Base-by-base conservation (phyloP, 2,113 vertebrate genomes). In the Triplophysa tibetana region DNA sequence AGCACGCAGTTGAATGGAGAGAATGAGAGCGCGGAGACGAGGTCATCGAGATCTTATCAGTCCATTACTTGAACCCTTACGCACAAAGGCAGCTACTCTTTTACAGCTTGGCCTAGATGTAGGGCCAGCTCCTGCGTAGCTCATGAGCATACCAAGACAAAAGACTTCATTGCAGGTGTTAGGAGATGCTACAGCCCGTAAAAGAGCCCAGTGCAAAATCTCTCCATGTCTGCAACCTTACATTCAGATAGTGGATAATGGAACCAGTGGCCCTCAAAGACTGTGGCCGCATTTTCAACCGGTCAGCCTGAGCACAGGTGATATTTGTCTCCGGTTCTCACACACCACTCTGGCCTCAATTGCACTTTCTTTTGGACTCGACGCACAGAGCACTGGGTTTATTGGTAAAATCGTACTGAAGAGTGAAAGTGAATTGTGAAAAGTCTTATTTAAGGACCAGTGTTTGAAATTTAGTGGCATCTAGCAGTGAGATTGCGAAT, bases 11-110 rank as follows among this genome's bases (percentile, higher is more conserved):
- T 26, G 75, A 70, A 33, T 78, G 62, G 60, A 70, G 21, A 43
- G 54, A 66, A 41, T 67, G 78, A 84, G 85, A 86, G 81, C 78
- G 76, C 79, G 72, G 81, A 82, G 81, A 88, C 83, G 83, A 87
- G 83, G 80, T 85, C 86, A 87, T 82, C 58, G 75, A 45, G 89
- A 92, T 91, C 83, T 88, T 92, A 91, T 92, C 89, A 70, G 88
- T 89, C 87, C 86, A 89, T 89, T 90, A 89, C 87, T 89, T 79
- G 60, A 88, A 89, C 86, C 81, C 80, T 52, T 0, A 58, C 84
- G 87, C 83, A 92, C 87, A 92, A 88, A 90, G 82, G 84, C 82
- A 58, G 81, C 82, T 85, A 86, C 85, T 87, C 81, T 82, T 83
- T 88, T 82, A 75, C 75, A 77, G 58, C 50, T 41, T 77, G 69